phyloP scores from a whole-genome alignment of 37 sponge, comb jelly and placozoan genomes.

The Chondrosia reniformis region DNA sequence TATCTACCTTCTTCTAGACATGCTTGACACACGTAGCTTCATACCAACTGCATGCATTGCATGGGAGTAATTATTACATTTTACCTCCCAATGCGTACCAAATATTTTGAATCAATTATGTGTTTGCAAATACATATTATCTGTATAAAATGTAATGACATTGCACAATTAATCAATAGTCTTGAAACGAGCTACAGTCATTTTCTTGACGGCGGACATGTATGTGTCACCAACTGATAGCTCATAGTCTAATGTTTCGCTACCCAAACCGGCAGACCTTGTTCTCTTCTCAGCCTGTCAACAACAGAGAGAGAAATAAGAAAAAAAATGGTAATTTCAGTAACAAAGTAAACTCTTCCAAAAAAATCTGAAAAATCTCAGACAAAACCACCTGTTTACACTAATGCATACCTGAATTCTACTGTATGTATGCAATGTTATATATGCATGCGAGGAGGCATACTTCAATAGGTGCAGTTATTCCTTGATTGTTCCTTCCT shows the following conservation, averaged over 20 bases:
- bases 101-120: too few relatives aligned
- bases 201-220: conserved; percentile 53
- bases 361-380: background rate
- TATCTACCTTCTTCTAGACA: too few relatives aligned
- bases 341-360: background rate
- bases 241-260: conserved; percentile 39
- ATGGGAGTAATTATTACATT: too few relatives aligned
- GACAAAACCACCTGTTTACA: background rate
- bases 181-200: conserved; percentile 59
- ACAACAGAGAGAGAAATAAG: background rate
- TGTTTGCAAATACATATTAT: too few relatives aligned
- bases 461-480: conserved; percentile 70
- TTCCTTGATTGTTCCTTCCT: conserved; percentile 72
- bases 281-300: conserved; percentile 53
- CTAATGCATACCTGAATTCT: background rate
- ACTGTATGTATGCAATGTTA: background rate
- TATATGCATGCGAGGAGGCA: conserved; percentile 12
- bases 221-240: conserved; percentile 59
- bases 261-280: conserved; percentile 55
- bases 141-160: too few relatives aligned
- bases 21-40: too few relatives aligned
- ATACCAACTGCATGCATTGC: too few relatives aligned
- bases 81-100: too few relatives aligned
- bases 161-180: too few relatives aligned
- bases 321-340: background rate